phyloP scores from a whole-genome alignment of 2,113 vertebrate genomes.

The Sarotherodon lohbergeri region DNA sequence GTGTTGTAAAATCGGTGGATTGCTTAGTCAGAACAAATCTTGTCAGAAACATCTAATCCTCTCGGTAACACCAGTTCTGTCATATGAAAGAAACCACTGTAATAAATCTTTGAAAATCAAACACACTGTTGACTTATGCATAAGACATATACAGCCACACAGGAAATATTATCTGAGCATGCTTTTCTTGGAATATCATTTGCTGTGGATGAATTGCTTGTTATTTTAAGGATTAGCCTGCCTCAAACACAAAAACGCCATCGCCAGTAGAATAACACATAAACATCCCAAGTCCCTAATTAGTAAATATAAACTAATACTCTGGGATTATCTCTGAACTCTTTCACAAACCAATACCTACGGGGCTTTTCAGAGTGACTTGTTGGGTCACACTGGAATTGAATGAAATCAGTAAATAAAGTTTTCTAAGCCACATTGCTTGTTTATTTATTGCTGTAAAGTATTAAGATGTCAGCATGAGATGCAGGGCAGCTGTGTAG shows the following conservation, averaged over 20 bases:
- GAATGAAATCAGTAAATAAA: neutral
- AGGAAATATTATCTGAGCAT: neutral
- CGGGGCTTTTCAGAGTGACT: neutral
- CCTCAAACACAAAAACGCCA: conserved; percentile 18
- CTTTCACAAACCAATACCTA: neutral
- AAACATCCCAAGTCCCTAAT: neutral
- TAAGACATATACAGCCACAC: neutral
- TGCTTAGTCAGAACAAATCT: neutral
- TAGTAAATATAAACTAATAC: neutral
- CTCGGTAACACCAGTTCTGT: neutral
- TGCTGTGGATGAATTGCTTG: conserved; percentile 18
- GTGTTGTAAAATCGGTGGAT: neutral
- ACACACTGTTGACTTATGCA: neutral
- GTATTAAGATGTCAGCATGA: neutral
- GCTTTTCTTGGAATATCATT: neutral
- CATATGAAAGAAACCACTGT: neutral
- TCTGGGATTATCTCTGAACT: conserved; percentile 9
- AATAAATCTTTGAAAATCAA: neutral
- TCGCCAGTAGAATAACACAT: neutral
- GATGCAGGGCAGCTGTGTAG: neutral
- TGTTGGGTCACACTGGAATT: neutral
- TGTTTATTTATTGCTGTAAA: neutral
- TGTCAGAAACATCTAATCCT: neutral
- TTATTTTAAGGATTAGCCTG: conserved; percentile 27
- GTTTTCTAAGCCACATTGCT: neutral